Conservation (phyloP, 2,888 invertebrate species). For the Caenorhabditis afra region DNA sequence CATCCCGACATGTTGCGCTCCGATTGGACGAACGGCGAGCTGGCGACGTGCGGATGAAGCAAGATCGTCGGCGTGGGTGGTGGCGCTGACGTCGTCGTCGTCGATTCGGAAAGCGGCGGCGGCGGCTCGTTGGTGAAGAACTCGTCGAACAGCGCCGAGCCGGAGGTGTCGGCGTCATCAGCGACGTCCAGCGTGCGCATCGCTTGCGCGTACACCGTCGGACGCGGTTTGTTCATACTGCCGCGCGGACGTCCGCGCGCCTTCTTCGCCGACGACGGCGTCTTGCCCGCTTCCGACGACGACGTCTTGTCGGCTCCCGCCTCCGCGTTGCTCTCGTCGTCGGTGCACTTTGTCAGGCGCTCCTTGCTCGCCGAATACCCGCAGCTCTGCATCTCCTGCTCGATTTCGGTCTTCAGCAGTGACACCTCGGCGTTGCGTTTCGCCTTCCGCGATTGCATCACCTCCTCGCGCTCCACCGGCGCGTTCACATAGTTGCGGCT, state of each 20-base stretch:
- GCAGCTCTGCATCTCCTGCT: conserved; percentile 40
- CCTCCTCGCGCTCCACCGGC: conserved; percentile 34
- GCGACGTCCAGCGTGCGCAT: conserved; percentile 8
- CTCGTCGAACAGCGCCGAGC: conserved; percentile 20
- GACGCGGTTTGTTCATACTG: conserved; percentile 42
- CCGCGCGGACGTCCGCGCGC: conserved; percentile 45
- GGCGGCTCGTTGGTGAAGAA: conserved; percentile 17
- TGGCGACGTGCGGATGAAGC: neutral
- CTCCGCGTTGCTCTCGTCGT: no score
- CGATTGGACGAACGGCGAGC: no score
- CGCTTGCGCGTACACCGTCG: no score
- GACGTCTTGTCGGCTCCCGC: no score
- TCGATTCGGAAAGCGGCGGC: neutral
- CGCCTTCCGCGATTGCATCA: conserved; percentile 14
- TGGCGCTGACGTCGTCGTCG: no score
- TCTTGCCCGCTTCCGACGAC: no score
- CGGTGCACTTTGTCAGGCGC: neutral
- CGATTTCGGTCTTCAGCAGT: conserved; percentile 32
- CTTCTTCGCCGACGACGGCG: conserved; percentile 17
- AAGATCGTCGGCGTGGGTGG: neutral
- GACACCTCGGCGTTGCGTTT: conserved; percentile 27
- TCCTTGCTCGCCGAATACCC: conserved; percentile 8
- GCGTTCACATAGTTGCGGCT: conserved; percentile 74
- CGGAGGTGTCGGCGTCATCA: conserved; percentile 19
- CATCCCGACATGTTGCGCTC: conserved; percentile 11